These are phyloP conservation scores for Leucosticte australis DNA, from an alignment of 2,113 vertebrate genomes.

Conservation along the genomic window DNA sequence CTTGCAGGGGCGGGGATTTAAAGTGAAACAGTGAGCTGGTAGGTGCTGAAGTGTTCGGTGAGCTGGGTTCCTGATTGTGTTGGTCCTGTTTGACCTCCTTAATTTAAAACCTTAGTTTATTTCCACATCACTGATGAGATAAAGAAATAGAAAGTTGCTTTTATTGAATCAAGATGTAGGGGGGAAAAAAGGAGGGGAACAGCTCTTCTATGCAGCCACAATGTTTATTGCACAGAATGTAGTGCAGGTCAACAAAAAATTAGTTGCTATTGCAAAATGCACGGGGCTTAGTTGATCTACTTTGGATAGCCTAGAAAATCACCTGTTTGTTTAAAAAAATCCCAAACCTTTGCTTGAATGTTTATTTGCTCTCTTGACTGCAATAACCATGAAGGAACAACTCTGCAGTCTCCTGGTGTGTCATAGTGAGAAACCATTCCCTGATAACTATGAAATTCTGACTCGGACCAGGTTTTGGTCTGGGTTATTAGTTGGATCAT, in stretches of 20 bases:
- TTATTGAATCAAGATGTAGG: background rate
- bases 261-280: background rate
- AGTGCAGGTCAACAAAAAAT: background rate
- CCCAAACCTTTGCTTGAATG: background rate
- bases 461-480: background rate
- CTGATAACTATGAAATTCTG: background rate
- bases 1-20: background rate
- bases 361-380: background rate
- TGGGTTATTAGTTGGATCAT: too few relatives aligned
- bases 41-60: background rate
- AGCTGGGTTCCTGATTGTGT: background rate
- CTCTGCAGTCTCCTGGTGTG: background rate
- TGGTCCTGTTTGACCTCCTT: background rate
- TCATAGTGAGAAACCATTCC: background rate
- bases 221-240: background rate
- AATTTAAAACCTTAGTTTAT: background rate
- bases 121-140: background rate
- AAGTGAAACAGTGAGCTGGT: background rate
- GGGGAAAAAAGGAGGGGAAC: fast-evolving
- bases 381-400: background rate
- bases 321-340: background rate
- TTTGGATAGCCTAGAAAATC: background rate
- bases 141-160: background rate
- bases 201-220: background rate
- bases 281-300: background rate